A percentile compares a stretch with the other conserved stretches of the same genome.
Evolutionary conservation across 2,797 vertebrate genomes (phyloP).

Genomic region (Potorous gilbertii): DNA sequence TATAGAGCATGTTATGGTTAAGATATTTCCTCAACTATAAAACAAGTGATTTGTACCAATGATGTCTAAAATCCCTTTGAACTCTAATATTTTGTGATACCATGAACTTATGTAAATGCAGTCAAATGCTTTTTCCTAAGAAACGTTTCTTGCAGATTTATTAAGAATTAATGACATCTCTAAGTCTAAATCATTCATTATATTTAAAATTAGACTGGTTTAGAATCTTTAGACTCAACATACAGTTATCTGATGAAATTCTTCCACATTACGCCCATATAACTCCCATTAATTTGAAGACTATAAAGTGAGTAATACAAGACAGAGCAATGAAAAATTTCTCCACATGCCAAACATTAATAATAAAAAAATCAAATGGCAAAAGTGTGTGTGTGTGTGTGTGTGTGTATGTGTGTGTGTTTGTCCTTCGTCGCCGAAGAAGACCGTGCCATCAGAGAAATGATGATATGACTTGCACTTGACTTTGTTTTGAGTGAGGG

Average conservation of each 20-base stretch:
- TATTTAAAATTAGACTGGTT: background rate
- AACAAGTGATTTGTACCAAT: background rate
- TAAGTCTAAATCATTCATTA: background rate
- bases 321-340: background rate
- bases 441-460: too few species aligned
- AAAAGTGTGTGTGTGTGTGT: background rate
- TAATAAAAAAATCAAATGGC: background rate
- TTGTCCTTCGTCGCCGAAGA: too few species aligned
- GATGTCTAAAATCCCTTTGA: background rate
- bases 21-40: background rate
- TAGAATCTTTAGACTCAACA: background rate
- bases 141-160: background rate
- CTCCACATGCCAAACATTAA: background rate
- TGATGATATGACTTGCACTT: too few species aligned
- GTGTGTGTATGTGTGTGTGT: too few species aligned
- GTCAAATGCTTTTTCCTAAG: background rate
- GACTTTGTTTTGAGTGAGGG: too few species aligned
- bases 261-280: background rate
- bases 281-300: background rate
- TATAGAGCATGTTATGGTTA: background rate
- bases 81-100: background rate
- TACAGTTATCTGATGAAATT: background rate
- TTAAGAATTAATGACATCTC: background rate
- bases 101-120: background rate
- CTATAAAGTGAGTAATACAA: background rate